Base-by-base conservation (phyloP, 1,140 invertebrate species). In the Aphaenogaster floridana region DNA sequence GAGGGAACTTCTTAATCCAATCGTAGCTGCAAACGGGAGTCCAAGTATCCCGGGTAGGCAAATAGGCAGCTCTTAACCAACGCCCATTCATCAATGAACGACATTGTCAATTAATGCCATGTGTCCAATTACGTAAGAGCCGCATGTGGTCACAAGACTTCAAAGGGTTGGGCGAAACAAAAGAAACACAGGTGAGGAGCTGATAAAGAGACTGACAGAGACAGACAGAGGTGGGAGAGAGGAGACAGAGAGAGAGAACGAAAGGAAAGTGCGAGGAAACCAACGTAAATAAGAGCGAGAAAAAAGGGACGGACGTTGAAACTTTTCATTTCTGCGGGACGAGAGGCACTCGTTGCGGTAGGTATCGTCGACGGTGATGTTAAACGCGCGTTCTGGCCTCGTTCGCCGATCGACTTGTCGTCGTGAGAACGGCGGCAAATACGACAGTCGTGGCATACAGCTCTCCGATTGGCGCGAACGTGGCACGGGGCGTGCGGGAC, bases 131-230 rank as follows among this genome's bases (percentile, higher is more conserved):
- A 91, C 21, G 39, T 81, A 91, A 87, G 42, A 64, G 63, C 63
- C 88, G 89, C 78, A 89, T 78, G 87, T 88, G 77, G 54, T 86
- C 74, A 90, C 79, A 85, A 84, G 88, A 87, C 71, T 64, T 17
- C 0, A 28, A 69, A 79, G 66, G 88, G 48, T 57, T 87, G 66
- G 89, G 68, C 48, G 17, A 74, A 36, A 89, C 61, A 78, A 87
- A 79, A 61, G 86, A 84, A 84, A 76, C 36, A 72, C 42, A 90
- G 78, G 78, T 90, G 69, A 74, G 34, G 21, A 83, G 7, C 13
- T 21, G 80, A 59, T 76, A 50, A 59, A 66, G 52, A 83, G 54
- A 74, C 17, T 50, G 68, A 48, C 61, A 81, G 57, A 86, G 36
- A 78, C 21, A 28, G 52, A 71, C n/a, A 66, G 34, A 59, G n/a